Evolutionary conservation across 1,140 invertebrate species (phyloP), one percentile per base, ranked within the genome.

Genomic region (Saxidomus purpurata): DNA sequence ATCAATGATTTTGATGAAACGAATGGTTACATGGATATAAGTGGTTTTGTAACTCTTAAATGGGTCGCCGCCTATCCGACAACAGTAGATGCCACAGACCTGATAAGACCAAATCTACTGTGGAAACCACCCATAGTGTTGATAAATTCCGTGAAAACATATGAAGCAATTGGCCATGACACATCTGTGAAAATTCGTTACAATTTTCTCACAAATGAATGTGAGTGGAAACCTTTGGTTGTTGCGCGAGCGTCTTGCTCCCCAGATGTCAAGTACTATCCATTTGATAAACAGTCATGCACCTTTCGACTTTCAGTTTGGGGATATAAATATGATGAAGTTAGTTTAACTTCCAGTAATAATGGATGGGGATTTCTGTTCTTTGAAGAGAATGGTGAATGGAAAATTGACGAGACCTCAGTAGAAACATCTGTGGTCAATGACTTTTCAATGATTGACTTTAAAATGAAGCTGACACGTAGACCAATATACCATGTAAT

Each of bases 1-100:
- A 87, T 87, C 19, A 77, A 77, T 76, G 85, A 87, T 69, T 87
- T 87, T 87, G 85, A 87, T 79, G 85, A 87, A 49, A 61, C 85
- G n/a, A 87, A 87, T 79, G 85, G 85, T 36, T 87, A 77, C 55
- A 38, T 87, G 19, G 85, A 87, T 31, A 38, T 87, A 0, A 87
- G 85, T 79, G 85, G 85, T 31, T 87, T 77, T 63, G 28, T 87
- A 0, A 77, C 52, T 11, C 31, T 87, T 52, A 36, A 77, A 76
- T 87, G 85, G 85, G 31, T 6, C 11, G 52, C 34, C 8, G 19
- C 31, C 0, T 79, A 77, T 13, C n/a, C 59, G 19, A 49, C 71
- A 25, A 34, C 25, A 17, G 19, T 38, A 3, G n/a, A 25, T 34
- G 19, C 22, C 4, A 47, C 31, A 31, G 69, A 61, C 0, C 34